Base-by-base conservation (phyloP, 1,140 invertebrate species). In the Globodera ellingtonae region DNA sequence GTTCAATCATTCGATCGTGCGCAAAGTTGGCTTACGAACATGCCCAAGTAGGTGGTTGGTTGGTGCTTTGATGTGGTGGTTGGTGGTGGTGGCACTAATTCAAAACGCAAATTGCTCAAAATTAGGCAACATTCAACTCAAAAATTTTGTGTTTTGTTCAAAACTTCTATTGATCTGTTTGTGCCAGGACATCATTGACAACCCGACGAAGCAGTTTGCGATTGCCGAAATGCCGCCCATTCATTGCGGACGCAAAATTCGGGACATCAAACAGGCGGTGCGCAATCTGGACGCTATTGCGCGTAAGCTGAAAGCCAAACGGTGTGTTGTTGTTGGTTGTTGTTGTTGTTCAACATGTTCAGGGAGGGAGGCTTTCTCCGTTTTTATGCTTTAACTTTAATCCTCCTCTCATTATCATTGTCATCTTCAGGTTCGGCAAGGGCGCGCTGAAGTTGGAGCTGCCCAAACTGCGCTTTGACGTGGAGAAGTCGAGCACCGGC, bases 1-100 rank as follows among this genome's bases (percentile, higher is more conserved):
- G 98, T 90, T 96, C 95, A 84, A 93, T 99, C 24, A 99, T 99
- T 79, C 87, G 90, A 66, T 92, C 92, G 13, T 91, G 90, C 84
- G 91, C 90, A 78, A 82, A 87, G n/a, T 75, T 89, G 47, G 84
- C 88, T 18, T 90, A 90, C 79, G 84, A 89, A 72, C 83, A 86
- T 73, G 88, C 88, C 59, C 87, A 84, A 72, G 82, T 85, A 13
- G 56, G 50, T 35, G 35, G 35, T 35, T 0, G 35, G 0, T 35
- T n/a, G 24, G 35, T 35, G 35, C 35, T 35, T 35, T 35, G 35
- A 1, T 35, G 35, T 35, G 1, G 35, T 35, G 35, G 35, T 35
- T 35, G 35, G 35, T 35, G 35, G 35, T 35, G 35, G 1, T 35
- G 35, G 1, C 35, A 35, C 1, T 35, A 35, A 35, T 35, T 35